Evolutionary conservation across 2,113 vertebrate species (phyloP).

Genomic region (Nycticorax nycticorax): DNA sequence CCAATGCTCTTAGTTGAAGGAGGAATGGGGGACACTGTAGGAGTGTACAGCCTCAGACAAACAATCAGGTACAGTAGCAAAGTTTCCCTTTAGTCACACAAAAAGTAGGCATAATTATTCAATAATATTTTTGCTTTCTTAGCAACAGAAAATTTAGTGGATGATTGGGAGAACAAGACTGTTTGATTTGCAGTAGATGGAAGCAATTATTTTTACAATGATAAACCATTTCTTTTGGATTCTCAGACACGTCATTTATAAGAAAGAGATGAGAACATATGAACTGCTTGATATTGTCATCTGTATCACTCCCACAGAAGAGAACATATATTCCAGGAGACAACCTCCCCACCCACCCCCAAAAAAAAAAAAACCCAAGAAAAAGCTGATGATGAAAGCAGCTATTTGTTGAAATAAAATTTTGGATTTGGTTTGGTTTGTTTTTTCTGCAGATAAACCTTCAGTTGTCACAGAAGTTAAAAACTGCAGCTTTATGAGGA

Average conservation of each 20-base stretch:
- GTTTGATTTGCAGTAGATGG: not conserved
- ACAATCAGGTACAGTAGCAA: not conserved
- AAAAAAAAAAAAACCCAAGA: too few species aligned
- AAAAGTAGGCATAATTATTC: not conserved
- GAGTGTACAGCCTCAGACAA: not conserved
- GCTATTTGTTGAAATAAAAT: not conserved
- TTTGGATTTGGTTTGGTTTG: rapidly evolving
- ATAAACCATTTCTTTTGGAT: not conserved
- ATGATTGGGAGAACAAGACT: not conserved
- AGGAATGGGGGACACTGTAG: not conserved
- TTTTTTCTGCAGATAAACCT: not conserved
- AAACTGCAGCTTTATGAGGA: not conserved
- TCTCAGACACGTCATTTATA: not conserved
- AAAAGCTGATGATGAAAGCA: not conserved
- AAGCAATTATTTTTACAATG: not conserved
- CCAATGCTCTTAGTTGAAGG: not conserved
- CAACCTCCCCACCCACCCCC: too few species aligned
- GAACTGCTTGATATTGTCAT: not conserved
- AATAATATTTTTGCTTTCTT: not conserved
- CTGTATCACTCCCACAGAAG: not conserved
- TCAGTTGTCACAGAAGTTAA: not conserved
- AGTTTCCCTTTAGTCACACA: not conserved
- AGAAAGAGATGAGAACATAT: not conserved
- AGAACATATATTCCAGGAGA: not conserved
- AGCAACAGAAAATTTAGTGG: not conserved